These are phyloP conservation scores for Blastobasis lacticolella DNA, from an alignment of 2,888 invertebrate species.

Conservation along the genomic window DNA sequence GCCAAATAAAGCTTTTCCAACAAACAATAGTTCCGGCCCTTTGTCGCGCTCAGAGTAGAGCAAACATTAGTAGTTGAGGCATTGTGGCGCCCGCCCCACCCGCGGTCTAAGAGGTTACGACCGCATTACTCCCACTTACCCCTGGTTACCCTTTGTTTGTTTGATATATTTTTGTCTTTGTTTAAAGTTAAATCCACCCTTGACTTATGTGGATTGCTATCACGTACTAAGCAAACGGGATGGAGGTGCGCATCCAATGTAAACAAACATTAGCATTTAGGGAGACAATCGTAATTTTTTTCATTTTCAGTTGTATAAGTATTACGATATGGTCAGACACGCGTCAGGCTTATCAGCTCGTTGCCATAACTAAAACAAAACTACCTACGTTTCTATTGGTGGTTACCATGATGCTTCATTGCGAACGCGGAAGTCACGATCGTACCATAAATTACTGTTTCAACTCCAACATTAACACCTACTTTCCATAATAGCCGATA, in stretches of 20 bases:
- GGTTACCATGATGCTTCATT: constrained; percentile 34
- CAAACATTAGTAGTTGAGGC: constrained; percentile 71
- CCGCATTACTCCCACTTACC: constrained; percentile 58
- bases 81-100: constrained; percentile 40
- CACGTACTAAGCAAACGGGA: too few species aligned
- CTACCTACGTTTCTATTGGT: neutral
- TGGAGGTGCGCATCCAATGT: too few species aligned
- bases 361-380: neutral
- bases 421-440: constrained; percentile 63
- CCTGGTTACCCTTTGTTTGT: constrained; percentile 59
- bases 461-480: constrained; percentile 62
- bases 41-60: constrained; percentile 67
- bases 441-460: constrained; percentile 60
- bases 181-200: constrained; percentile 3
- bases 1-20: constrained; percentile 71
- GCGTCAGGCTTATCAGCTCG: too few species aligned
- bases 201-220: too few species aligned
- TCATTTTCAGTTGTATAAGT: too few species aligned
- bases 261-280: too few species aligned
- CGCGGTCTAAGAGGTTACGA: constrained; percentile 53
- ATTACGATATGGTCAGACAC: too few species aligned
- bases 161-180: constrained; percentile 49
- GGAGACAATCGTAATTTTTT: too few species aligned
- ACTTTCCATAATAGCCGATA: constrained; percentile 74
- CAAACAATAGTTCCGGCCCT: constrained; percentile 75